phyloP scores from a whole-genome alignment of 2,113 vertebrate species.

The Plectropomus leopardus region DNA sequence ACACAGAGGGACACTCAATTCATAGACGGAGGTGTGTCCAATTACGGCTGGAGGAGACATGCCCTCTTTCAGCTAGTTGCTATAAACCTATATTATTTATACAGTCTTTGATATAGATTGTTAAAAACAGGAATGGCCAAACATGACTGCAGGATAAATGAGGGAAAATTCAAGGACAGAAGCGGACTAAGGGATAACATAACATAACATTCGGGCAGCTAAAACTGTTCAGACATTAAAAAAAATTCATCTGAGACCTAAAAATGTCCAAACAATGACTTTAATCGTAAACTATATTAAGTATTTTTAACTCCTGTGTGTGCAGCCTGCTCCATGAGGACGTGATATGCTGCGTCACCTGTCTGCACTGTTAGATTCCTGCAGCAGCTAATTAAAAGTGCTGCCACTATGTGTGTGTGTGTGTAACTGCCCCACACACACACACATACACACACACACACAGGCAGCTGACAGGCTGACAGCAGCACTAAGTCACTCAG shows the following conservation, averaged over 20 bases:
- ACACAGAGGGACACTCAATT: no score
- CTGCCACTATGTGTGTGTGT: background rate
- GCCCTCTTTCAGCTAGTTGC: no score
- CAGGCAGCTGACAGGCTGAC: constrained; percentile 23
- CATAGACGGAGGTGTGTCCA: no score
- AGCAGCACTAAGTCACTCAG: constrained; percentile 55
- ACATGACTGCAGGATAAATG: no score
- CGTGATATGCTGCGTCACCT: background rate
- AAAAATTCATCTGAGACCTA: background rate
- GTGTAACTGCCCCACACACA: background rate
- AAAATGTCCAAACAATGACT: no score
- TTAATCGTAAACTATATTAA: background rate
- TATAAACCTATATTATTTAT: no score
- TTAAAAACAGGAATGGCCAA: no score
- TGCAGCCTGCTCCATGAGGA: background rate
- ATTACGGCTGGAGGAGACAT: no score
- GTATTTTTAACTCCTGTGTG: background rate
- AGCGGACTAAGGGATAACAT: no score
- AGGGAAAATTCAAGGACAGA: no score
- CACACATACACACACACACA: constrained; percentile 11
- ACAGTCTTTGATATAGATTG: no score
- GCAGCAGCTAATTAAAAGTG: constrained; percentile 20
- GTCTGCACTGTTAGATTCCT: constrained; percentile 10
- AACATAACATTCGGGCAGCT: background rate
- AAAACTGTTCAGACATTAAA: background rate